Base-by-base conservation (phyloP, 2,888 invertebrate genomes). In the Lordiphosa andalusiaca region DNA sequence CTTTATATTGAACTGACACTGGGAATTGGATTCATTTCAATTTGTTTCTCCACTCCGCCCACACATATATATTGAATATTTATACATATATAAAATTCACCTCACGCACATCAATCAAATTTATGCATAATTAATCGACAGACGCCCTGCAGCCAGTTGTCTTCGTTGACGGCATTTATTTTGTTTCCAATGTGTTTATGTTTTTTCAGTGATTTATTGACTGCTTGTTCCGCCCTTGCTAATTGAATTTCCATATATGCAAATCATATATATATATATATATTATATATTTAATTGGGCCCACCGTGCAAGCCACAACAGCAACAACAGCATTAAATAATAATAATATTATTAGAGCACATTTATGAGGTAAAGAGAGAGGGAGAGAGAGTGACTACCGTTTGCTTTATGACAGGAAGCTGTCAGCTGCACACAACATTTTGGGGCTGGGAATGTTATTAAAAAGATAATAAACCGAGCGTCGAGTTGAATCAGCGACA, bases 91-190 rank as follows among this genome's bases (percentile, higher is more conserved):
- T 64, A 36, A 47, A 51, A 84, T 63, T 71, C 82, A 21, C 56
- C 58, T 58, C 82, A 77, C 84, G 82, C 68, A 68, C 78, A 77
- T 77, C 84, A 68, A 77, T 77, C 84, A 77, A 77, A 71, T 73
- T 67, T 84, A 71, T 56, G 78, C 74, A 84, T 84, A 76, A 76
- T 84, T 76, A 76, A 77, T 77, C 53, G 84, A 58, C 36, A 10
- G 39, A 10, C 36, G 16, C 38, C 47, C 35, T 46, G 35, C 53
- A 42, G 42, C 35, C 16, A 38, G 46, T 50, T 57, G 47, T 6
- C 38, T 49, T 36, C 41, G 48, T 19, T 52, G 30, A 30, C 30
- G 30, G 42, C 38, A 13, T 13, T 30, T 39, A 13, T 42, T 13
- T 35, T n/a, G 9, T 16, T 35, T 36, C 21, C 13, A 7, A 33